phyloP scores from a whole-genome alignment of 2,888 invertebrate genomes.

The Sisyra nigra region DNA sequence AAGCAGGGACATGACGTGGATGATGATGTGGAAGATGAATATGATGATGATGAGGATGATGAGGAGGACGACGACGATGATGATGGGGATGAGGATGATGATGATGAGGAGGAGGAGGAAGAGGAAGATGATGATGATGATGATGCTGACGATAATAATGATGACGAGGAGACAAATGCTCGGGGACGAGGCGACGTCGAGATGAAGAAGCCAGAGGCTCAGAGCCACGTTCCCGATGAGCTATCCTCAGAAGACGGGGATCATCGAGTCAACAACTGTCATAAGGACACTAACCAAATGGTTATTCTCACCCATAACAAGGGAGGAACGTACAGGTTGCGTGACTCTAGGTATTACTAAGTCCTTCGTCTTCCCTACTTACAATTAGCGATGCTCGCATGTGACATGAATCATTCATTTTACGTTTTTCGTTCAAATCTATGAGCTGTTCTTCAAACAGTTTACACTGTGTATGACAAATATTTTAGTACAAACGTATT shows the following conservation, averaged over 20 bases:
- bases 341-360: constrained; percentile 47
- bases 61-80: background rate
- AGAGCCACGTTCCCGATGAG: constrained; percentile 8
- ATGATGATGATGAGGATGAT: constrained; percentile 4
- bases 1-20: constrained; percentile 2
- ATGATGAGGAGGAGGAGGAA: constrained; percentile 13
- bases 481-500: too few relatives aligned
- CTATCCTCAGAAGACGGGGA: constrained; percentile 20
- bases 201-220: constrained; percentile 14
- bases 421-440: constrained; percentile 8
- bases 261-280: constrained; percentile 27
- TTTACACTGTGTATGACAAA: too few relatives aligned
- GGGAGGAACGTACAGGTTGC: constrained; percentile 47
- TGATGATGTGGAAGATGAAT: constrained; percentile 3
- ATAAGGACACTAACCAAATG: constrained; percentile 32
- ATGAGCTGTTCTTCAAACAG: too few relatives aligned
- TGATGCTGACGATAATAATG: constrained; percentile 12
- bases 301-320: constrained; percentile 31
- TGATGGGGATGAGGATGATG: constrained; percentile 4
- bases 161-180: constrained; percentile 13
- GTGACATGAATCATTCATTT: constrained; percentile 5
- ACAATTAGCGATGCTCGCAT: constrained; percentile 7
- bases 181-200: constrained; percentile 10
- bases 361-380: background rate
- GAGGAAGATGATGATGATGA: constrained; percentile 5